Percentiles rank a stretch among this genome's conserved stretches.
Evolutionary conservation across 2,797 vertebrate species (phyloP).

Genomic region (Alfaro cultratus): DNA sequence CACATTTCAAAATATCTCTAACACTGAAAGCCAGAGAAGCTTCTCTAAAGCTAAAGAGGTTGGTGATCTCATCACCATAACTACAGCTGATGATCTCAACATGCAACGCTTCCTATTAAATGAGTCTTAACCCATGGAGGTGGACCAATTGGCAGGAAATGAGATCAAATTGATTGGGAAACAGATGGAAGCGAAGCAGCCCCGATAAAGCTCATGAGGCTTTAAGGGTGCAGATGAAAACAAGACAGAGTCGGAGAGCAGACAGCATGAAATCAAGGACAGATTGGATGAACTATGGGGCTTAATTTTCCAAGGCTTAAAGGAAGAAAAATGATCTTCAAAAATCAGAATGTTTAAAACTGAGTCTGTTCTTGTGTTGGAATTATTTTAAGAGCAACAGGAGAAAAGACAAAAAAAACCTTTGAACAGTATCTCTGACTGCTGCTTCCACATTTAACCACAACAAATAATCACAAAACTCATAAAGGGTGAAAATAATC

Average conservation of each 20-base stretch:
- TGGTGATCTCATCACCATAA: constrained; percentile 51
- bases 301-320: constrained; percentile 14
- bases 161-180: constrained; percentile 69
- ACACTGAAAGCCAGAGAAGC: constrained; percentile 37
- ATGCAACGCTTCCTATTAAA: constrained; percentile 63
- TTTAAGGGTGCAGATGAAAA: constrained; percentile 42
- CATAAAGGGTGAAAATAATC: constrained; percentile 16
- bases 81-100: constrained; percentile 60
- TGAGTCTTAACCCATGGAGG: constrained; percentile 62
- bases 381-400: constrained; percentile 4
- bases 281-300: constrained; percentile 15
- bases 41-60: constrained; percentile 15
- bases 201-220: constrained; percentile 45
- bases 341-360: constrained; percentile 11
- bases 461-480: constrained; percentile 8
- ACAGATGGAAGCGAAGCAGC: constrained; percentile 64
- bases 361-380: constrained; percentile 9
- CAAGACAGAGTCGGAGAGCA: constrained; percentile 9
- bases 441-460: background rate
- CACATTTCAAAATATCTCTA: constrained; percentile 24
- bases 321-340: constrained; percentile 1
- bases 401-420: background rate
- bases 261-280: constrained; percentile 20
- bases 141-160: constrained; percentile 74
- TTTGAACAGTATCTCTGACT: background rate